Percentiles rank a stretch among this genome's conserved stretches.
Conservation (phyloP, 2,888 invertebrate genomes). For the Agapetus fuscipes region DNA sequence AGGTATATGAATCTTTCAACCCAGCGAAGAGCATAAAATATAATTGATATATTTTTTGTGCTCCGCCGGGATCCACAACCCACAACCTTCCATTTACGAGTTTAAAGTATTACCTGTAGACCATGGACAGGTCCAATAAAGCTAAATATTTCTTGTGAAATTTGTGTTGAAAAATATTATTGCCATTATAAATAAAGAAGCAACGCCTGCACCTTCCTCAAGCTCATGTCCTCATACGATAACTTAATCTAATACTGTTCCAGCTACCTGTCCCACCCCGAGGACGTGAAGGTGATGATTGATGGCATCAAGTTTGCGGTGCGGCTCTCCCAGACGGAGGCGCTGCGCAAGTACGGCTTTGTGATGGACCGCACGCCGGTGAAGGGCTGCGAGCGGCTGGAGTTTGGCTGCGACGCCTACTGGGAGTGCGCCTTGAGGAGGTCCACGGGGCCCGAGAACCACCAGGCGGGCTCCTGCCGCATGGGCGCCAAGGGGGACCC, state of each 20-base stretch:
- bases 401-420: constrained; percentile 65
- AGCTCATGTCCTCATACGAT: too few species aligned
- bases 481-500: constrained; percentile 70
- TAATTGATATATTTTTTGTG: too few species aligned
- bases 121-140: constrained; percentile 20
- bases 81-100: too few species aligned
- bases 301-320: constrained; percentile 78
- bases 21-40: too few species aligned
- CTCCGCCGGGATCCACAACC: too few species aligned
- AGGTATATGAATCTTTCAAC: too few species aligned
- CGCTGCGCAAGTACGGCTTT: constrained; percentile 59
- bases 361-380: constrained; percentile 63
- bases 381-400: constrained; percentile 61
- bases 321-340: constrained; percentile 58
- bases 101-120: too few species aligned
- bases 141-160: background rate
- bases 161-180: too few species aligned
- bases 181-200: too few species aligned
- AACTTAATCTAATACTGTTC: too few species aligned
- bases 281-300: constrained; percentile 69
- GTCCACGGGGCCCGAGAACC: constrained; percentile 72
- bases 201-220: too few species aligned
- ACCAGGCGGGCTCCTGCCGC: constrained; percentile 73
- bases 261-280: constrained; percentile 60
- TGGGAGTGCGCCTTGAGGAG: constrained; percentile 71